Evolutionary conservation across 2,797 vertebrate genomes (phyloP), one percentile per base, ranked within the genome.

Genomic region (Malacoraja senta): DNA sequence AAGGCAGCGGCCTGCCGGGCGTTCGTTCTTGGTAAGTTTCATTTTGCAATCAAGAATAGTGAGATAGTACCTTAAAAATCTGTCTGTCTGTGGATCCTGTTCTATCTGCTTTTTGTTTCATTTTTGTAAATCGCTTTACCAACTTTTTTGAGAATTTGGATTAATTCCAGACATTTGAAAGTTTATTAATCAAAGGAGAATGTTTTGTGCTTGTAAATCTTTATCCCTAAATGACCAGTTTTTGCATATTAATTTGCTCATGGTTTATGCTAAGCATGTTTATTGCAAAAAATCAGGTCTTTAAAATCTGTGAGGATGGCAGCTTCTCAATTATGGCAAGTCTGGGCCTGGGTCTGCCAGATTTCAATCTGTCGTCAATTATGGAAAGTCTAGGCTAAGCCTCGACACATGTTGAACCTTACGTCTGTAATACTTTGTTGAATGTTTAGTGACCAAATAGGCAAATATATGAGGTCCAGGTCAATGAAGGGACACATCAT

Each of bases 281-380:
- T 44, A 91, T 72, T 91, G 68, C 9, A 91, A 71, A 44, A 44
- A 72, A 44, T 91, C 35, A 74, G 68, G 44, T 74, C 38, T 53
- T 71, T 91, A 91, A 71, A 74, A 91, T 74, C 35, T 72, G 71
- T 91, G 68, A 68, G 9, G 90, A 72, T 72, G 32, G 9, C 10
- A 21, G 6, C 71, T 91, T 35, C 38, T 44, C 68, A 38, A 91
- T 38, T 10, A 72, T 72, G 32, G 32, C 19, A 65, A 65, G 63
- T 32, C 61, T 35, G 84, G 61, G 32, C 15, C 7, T 68, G 7
- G 61, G 0, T 19, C 63, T 35, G 84, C n/a, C 19, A 63, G 61
- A 32, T 88, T 88, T 88, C n/a, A 68, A 88, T 88, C 84, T 35
- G 15, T 12, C 32, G 84, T 68, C 6, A 88, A 68, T 88, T 88